Evolutionary conservation across 2,888 invertebrate genomes (phyloP).

Genomic region (Pherbina coryleti): DNA sequence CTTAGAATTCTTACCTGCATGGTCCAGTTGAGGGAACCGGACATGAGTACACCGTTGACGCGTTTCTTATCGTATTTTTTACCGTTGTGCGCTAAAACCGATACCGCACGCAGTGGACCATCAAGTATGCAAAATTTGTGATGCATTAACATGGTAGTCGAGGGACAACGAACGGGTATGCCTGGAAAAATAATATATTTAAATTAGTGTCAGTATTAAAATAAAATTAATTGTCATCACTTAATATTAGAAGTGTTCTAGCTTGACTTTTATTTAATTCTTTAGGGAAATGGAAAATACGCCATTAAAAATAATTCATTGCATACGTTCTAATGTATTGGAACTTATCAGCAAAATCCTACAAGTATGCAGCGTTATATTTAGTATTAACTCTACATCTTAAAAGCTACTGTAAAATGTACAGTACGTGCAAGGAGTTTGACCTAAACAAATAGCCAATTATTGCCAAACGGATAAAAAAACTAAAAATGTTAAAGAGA

Average conservation of each 20-base stretch:
- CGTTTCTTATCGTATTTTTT: slow-evolving; percentile 39
- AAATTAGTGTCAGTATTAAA: too few relatives aligned
- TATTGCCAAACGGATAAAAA: neutral
- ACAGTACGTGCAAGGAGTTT: too few relatives aligned
- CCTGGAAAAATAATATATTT: slow-evolving; percentile 48
- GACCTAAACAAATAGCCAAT: too few relatives aligned
- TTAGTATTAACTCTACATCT: too few relatives aligned
- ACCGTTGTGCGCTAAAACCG: slow-evolving; percentile 40
- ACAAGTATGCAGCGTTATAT: too few relatives aligned
- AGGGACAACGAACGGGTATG: slow-evolving; percentile 61
- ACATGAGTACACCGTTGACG: slow-evolving; percentile 50
- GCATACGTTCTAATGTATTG: too few relatives aligned
- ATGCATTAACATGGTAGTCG: slow-evolving; percentile 60
- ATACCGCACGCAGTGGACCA: slow-evolving; percentile 50
- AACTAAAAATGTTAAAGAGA: neutral
- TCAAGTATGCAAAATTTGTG: slow-evolving; percentile 67
- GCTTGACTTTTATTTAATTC: neutral
- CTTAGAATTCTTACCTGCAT: slow-evolving; percentile 48
- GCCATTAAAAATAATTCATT: too few relatives aligned
- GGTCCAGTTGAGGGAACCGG: slow-evolving; percentile 66
- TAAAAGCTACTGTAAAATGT: too few relatives aligned
- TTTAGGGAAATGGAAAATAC: too few relatives aligned
- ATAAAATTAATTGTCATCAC: too few relatives aligned
- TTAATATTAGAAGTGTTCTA: too few relatives aligned
- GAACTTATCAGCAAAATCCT: too few relatives aligned